Conservation (phyloP, 2,113 vertebrate genomes). For the Xenopus tropicalis region UCB_Xtro_10.0 CM004450.2:60180001-60180500, state of each 20-base stretch:
- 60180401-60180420: not conserved
- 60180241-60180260: not conserved
- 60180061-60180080: conserved; percentile 19
- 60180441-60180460: too few species aligned
- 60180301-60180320: not conserved
- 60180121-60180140: not conserved
- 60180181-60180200: not conserved
- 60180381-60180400: not conserved
- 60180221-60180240: not conserved
- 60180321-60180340: not conserved
- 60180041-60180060: conserved; percentile 3
- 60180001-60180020: conserved; percentile 4
- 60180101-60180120: not conserved
- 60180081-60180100: conserved; percentile 11
- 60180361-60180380: not conserved
- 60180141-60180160: conserved; percentile 17
- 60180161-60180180: not conserved
- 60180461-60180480: too few species aligned
- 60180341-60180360: not conserved
- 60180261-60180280: not conserved
- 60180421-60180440: not conserved
- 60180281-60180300: not conserved
- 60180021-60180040: conserved; percentile 17
- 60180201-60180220: not conserved
- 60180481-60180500: too few species aligned